Evolutionary conservation across 1,140 invertebrate species (phyloP).

Genomic region (Caenorhabditis briggsae): DNA sequence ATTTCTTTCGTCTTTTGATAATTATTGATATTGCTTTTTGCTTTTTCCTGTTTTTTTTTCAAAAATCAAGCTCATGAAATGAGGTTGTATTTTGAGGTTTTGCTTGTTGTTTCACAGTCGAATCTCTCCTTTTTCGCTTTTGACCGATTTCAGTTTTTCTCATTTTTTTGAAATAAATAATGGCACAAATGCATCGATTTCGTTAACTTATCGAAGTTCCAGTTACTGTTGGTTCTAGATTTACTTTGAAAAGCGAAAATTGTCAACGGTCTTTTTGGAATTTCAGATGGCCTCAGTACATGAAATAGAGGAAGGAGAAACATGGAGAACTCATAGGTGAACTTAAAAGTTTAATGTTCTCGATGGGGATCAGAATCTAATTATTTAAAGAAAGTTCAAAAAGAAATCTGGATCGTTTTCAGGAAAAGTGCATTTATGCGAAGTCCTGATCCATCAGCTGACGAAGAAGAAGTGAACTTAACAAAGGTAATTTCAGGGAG

Average conservation of each 20-base stretch:
- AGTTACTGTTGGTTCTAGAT: neutral
- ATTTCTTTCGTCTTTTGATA: constrained; percentile 38
- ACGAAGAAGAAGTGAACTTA: too few species aligned
- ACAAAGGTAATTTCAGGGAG: too few species aligned
- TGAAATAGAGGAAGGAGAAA: too few species aligned
- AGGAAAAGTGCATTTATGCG: too few species aligned
- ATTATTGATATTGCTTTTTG: constrained; percentile 18
- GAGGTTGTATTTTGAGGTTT: neutral
- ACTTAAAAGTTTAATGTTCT: too few species aligned
- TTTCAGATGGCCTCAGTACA: neutral
- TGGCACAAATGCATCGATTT: neutral
- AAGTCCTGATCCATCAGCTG: too few species aligned
- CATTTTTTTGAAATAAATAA: constrained; percentile 31
- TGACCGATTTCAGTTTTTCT: neutral
- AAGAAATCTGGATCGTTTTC: too few species aligned
- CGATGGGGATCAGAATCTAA: too few species aligned
- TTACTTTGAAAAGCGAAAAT: neutral
- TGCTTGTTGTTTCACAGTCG: neutral
- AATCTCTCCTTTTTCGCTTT: constrained; percentile 26
- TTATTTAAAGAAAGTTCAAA: too few species aligned
- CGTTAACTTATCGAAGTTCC: neutral
- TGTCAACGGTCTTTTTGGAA: neutral
- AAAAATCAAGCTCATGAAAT: constrained; percentile 22
- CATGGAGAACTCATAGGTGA: too few species aligned
- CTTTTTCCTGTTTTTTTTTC: neutral